Evolutionary conservation across 2,888 invertebrate genomes (phyloP).

Genomic region (Noctuana brunneofusca): DNA sequence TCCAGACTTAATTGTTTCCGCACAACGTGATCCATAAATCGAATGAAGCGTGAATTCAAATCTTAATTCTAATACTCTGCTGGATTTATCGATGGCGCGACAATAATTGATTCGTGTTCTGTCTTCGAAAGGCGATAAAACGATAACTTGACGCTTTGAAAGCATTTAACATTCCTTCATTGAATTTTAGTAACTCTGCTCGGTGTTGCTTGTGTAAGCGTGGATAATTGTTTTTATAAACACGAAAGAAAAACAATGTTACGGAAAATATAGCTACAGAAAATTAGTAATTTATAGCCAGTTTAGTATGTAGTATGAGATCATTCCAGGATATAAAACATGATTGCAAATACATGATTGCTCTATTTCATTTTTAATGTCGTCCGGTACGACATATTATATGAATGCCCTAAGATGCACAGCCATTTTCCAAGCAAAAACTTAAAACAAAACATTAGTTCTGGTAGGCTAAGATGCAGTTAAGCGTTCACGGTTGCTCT

Average conservation of each 20-base stretch:
- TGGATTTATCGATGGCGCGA: constrained; percentile 58
- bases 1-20: constrained; percentile 60
- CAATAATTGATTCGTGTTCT: constrained; percentile 63
- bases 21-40: constrained; percentile 66
- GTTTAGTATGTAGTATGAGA: neutral
- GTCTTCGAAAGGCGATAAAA: constrained; percentile 54
- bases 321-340: neutral
- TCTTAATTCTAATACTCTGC: constrained; percentile 42
- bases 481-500: constrained; percentile 47
- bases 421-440: constrained; percentile 1
- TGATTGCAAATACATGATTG: neutral
- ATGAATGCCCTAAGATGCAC: too few relatives aligned
- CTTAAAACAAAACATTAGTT: constrained; percentile 16
- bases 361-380: neutral
- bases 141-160: constrained; percentile 33
- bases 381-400: too few relatives aligned
- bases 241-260: neutral
- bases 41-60: constrained; percentile 58
- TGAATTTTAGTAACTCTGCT: constrained; percentile 12
- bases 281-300: too few relatives aligned
- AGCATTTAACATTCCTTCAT: constrained; percentile 20
- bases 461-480: constrained; percentile 41
- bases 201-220: constrained; percentile 44
- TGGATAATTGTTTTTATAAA: constrained; percentile 39
- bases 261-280: too few relatives aligned